Conservation (phyloP, 2,888 invertebrate genomes). For the Amorpha juglandis region DNA sequence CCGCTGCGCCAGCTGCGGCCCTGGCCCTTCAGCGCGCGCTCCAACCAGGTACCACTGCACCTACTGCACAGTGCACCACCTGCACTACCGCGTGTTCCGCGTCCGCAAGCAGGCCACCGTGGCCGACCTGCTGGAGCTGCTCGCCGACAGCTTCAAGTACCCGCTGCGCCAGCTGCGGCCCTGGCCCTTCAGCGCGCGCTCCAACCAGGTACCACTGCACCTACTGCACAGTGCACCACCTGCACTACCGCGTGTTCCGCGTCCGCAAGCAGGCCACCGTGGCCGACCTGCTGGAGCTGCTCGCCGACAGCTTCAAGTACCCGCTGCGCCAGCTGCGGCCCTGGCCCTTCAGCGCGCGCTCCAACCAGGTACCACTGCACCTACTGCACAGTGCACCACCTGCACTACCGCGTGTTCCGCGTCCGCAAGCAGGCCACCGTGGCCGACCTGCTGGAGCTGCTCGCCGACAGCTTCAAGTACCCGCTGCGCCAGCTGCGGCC, state of each 20-base stretch:
- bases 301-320: slow-evolving; percentile 95
- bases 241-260: slow-evolving; percentile 92
- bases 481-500: slow-evolving; percentile 94
- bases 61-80: too few species aligned
- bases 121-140: slow-evolving; percentile 92
- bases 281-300: slow-evolving; percentile 92
- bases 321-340: slow-evolving; percentile 94
- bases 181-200: slow-evolving; percentile 95
- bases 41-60: slow-evolving; percentile 86
- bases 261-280: slow-evolving; percentile 95
- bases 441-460: slow-evolving; percentile 92
- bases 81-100: slow-evolving; percentile 92
- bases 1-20: slow-evolving; percentile 94
- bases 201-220: slow-evolving; percentile 86
- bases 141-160: slow-evolving; percentile 95
- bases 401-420: slow-evolving; percentile 92
- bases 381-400: too few species aligned
- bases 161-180: slow-evolving; percentile 94
- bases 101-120: slow-evolving; percentile 95
- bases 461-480: slow-evolving; percentile 95
- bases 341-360: slow-evolving; percentile 95
- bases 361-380: slow-evolving; percentile 86
- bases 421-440: slow-evolving; percentile 95
- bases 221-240: too few species aligned
- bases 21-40: slow-evolving; percentile 95